Evolutionary conservation across 2,113 vertebrate species (phyloP).

Genomic region (Ursus arctos): DNA sequence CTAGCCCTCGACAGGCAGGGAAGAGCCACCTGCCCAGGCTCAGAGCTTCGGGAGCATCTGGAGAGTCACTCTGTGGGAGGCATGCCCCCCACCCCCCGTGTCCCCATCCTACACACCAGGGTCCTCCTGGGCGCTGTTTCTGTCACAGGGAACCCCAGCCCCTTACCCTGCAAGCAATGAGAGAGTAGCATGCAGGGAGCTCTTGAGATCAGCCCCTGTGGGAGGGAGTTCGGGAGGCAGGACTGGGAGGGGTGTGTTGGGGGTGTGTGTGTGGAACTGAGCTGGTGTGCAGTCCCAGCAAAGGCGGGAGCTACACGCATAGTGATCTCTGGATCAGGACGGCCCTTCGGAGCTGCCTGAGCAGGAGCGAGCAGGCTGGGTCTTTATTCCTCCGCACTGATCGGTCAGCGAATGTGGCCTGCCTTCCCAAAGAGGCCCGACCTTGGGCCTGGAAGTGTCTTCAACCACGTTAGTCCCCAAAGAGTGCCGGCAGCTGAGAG

Average conservation of each 20-base stretch:
- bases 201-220: not conserved
- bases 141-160: not conserved
- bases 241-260: not conserved
- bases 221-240: not conserved
- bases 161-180: too few species aligned
- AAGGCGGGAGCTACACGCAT: rapidly evolving
- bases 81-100: too few species aligned
- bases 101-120: not conserved
- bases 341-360: not conserved
- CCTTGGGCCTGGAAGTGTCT: not conserved
- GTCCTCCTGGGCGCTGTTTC: not conserved
- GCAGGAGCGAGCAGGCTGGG: not conserved
- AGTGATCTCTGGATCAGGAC: not conserved
- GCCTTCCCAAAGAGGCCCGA: not conserved
- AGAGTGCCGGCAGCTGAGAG: not conserved
- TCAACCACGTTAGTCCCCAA: not conserved
- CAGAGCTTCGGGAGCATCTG: not conserved
- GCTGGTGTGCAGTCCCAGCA: not conserved
- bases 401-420: not conserved
- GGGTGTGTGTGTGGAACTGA: not conserved
- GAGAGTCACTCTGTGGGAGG: not conserved
- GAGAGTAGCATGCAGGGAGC: not conserved
- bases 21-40: not conserved
- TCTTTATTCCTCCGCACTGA: not conserved
- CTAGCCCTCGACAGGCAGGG: not conserved